A percentile compares a stretch with the other conserved stretches of the same genome.
These are phyloP conservation scores for Macrotrachela quadricornifera DNA, from an alignment of 1,140 invertebrate genomes.

Conservation along the genomic window DNA sequence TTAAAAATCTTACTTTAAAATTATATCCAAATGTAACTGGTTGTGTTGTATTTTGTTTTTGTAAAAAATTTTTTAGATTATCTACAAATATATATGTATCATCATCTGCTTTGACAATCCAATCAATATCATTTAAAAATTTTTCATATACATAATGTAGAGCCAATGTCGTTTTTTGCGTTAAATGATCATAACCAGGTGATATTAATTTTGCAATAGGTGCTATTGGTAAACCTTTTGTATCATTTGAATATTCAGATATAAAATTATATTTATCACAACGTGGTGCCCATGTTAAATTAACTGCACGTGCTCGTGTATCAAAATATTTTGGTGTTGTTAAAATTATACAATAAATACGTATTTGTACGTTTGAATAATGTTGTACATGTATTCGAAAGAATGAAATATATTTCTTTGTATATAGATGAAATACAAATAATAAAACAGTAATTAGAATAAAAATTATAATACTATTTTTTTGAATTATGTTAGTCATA, in stretches of 20 bases:
- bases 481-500: too few species aligned
- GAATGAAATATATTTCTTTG: too few species aligned
- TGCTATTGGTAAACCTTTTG: too few species aligned
- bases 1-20: not conserved
- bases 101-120: conserved; percentile 82
- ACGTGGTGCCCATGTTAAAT: conserved; percentile 1
- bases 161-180: conserved; percentile 22
- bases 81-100: conserved; percentile 54
- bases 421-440: too few species aligned
- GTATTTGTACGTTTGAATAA: too few species aligned
- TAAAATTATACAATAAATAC: conserved; percentile 1
- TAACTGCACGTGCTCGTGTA: not conserved
- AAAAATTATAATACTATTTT: too few species aligned
- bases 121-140: conserved; percentile 40
- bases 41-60: conserved; percentile 11
- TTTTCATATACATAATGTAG: conserved; percentile 42
- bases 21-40: conserved; percentile 10
- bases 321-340: conserved; percentile 3
- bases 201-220: too few species aligned
- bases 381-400: too few species aligned
- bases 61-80: conserved; percentile 27
- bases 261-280: conserved; percentile 6
- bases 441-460: too few species aligned
- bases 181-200: too few species aligned
- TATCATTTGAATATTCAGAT: not conserved